Evolutionary conservation across 2,113 vertebrate genomes (phyloP).

Genomic region (Pseudorectes ferrugineus): DNA sequence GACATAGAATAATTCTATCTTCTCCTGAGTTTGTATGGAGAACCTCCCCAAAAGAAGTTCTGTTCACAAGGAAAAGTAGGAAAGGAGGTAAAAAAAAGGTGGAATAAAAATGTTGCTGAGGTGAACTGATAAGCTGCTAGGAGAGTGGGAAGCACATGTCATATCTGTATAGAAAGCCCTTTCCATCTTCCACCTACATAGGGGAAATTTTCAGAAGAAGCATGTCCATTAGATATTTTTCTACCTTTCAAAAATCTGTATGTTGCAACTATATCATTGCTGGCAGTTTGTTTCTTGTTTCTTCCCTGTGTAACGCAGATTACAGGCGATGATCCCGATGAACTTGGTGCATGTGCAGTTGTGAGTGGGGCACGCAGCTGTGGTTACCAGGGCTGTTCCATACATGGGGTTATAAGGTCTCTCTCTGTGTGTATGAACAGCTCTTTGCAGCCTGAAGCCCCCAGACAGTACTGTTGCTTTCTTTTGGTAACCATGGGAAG

Average conservation of each 20-base stretch:
- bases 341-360: neutral
- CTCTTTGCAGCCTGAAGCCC: neutral
- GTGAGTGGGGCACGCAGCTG: accelerated
- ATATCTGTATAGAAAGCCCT: neutral
- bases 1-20: neutral
- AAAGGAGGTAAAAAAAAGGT: neutral
- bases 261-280: neutral
- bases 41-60: neutral
- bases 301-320: neutral
- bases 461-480: neutral
- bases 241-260: neutral
- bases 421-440: accelerated
- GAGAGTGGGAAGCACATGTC: neutral
- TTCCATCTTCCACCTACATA: neutral
- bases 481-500: neutral
- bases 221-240: neutral
- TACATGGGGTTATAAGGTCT: accelerated
- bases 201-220: neutral
- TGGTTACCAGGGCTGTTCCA: neutral
- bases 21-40: neutral
- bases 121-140: neutral
- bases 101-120: neutral
- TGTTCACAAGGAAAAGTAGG: neutral
- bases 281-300: neutral
- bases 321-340: too few relatives aligned